Conservation (phyloP, 2,797 vertebrate genomes). For the Acrossocheilus fasciatus region DNA sequence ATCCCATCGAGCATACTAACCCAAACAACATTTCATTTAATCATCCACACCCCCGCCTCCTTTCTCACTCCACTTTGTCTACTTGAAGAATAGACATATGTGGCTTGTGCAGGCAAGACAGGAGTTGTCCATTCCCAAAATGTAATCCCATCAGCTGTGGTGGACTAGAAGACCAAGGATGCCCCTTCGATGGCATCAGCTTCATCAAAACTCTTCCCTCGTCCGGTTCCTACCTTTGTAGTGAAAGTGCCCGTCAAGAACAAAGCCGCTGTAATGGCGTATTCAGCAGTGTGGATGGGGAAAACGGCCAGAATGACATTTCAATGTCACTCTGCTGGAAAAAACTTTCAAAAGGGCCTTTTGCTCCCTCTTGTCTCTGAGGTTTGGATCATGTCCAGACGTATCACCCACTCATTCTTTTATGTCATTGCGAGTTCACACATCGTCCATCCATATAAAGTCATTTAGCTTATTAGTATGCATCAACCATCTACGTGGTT, state of each 20-base stretch:
- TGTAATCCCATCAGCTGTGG: constrained; percentile 40
- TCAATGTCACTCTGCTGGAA: constrained; percentile 58
- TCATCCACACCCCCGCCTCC: constrained; percentile 22
- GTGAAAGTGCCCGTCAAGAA: constrained; percentile 48
- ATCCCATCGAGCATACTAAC: constrained; percentile 31
- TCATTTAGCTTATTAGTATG: constrained; percentile 17
- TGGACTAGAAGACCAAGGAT: constrained; percentile 39
- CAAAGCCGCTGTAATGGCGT: constrained; percentile 50
- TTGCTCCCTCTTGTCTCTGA: constrained; percentile 45
- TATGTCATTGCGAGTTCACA: constrained; percentile 36
- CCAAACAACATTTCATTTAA: constrained; percentile 37
- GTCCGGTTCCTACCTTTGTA: constrained; percentile 43
- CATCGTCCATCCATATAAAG: constrained; percentile 25
- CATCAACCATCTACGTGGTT: neutral
- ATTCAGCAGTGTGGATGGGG: constrained; percentile 47
- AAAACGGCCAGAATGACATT: constrained; percentile 53
- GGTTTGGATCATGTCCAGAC: constrained; percentile 35
- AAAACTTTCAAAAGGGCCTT: constrained; percentile 34
- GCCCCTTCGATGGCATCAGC: constrained; percentile 18
- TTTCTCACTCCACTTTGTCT: constrained; percentile 41
- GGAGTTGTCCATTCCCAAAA: constrained; percentile 28
- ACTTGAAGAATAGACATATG: constrained; percentile 35
- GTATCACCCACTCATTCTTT: constrained; percentile 38
- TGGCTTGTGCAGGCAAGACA: constrained; percentile 40
- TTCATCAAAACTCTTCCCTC: constrained; percentile 53